Evolutionary conservation across 2,797 vertebrate species (phyloP).

Genomic region (Onychomys torridus): DNA sequence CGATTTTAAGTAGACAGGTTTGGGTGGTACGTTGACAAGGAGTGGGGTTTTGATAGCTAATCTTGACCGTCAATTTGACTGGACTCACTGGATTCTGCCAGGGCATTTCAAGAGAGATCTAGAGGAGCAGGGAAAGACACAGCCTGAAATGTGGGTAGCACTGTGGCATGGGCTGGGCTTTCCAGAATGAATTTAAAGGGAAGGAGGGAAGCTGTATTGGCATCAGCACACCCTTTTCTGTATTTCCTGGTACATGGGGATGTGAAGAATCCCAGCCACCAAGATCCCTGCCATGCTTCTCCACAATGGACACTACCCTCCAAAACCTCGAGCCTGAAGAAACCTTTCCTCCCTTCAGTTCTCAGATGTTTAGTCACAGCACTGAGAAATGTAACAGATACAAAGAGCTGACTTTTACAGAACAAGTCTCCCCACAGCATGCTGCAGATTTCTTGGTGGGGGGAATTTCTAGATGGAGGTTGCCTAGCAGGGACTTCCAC

Average conservation of each 20-base stretch:
- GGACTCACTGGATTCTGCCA: not conserved
- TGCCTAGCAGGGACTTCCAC: not conserved
- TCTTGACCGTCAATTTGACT: not conserved
- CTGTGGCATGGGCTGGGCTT: not conserved
- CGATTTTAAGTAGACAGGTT: not conserved
- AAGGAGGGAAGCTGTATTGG: not conserved
- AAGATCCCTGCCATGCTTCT: rapidly evolving
- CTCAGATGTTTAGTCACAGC: not conserved
- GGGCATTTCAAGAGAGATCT: not conserved
- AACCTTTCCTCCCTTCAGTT: not conserved
- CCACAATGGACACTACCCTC: not conserved
- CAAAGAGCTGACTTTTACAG: not conserved
- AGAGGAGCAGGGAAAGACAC: too few relatives aligned
- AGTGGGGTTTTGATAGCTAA: not conserved
- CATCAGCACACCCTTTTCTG: too few relatives aligned
- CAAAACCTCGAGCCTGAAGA: not conserved
- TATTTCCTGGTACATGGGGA: not conserved
- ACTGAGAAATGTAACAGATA: not conserved
- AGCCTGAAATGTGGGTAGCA: too few relatives aligned
- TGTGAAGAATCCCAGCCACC: not conserved
- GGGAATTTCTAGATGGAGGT: not conserved
- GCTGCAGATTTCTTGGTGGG: not conserved
- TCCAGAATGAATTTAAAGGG: not conserved
- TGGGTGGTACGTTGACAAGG: not conserved
- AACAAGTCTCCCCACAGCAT: not conserved